Evolutionary conservation across 37 sponge, comb jelly and placozoan genomes (phyloP).

Genomic region (Mnemiopsis leidyi): DNA sequence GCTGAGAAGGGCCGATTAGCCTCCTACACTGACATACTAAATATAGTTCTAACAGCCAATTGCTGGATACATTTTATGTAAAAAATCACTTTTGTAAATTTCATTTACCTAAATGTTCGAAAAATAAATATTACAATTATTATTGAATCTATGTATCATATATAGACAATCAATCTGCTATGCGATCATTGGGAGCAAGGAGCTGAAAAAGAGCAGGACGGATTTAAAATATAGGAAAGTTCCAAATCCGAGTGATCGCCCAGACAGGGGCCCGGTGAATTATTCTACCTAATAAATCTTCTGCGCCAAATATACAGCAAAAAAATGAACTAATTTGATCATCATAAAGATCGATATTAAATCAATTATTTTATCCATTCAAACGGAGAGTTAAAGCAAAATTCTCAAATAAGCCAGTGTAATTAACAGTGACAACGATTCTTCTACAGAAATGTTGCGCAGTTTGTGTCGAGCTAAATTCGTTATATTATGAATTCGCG

Average conservation of each 20-base stretch:
- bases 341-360: not conserved
- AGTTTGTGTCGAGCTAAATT: no score
- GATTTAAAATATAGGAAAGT: not conserved
- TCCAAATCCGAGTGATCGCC: not conserved
- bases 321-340: not conserved
- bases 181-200: not conserved
- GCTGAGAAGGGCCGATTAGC: not conserved
- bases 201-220: not conserved
- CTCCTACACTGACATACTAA: not conserved
- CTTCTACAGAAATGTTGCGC: not conserved
- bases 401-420: not conserved
- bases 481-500: not conserved
- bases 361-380: not conserved
- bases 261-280: not conserved
- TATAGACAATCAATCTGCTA: not conserved
- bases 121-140: slow-evolving; percentile 52
- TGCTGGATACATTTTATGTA: not conserved
- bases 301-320: not conserved
- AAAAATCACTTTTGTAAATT: not conserved
- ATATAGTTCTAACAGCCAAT: not conserved
- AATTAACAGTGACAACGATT: not conserved
- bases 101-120: slow-evolving; percentile 48
- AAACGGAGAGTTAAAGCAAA: not conserved
- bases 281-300: not conserved
- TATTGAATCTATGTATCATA: slow-evolving; percentile 31